These are phyloP conservation scores for Megaleporinus macrocephalus DNA, from an alignment of 2,113 vertebrate genomes.

Conservation along the genomic window DNA sequence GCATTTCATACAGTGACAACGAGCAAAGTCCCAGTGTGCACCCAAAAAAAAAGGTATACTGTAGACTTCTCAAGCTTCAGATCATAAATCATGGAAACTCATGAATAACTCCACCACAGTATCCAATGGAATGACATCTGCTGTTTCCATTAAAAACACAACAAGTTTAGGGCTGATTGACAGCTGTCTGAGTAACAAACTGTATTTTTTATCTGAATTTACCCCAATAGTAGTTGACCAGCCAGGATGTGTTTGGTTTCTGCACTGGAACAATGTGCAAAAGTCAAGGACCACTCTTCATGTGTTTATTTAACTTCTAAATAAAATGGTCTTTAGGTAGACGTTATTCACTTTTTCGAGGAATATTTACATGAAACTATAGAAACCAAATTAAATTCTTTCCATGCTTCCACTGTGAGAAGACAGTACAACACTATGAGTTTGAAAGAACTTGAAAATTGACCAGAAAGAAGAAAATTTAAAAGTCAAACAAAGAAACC, in stretches of 20 bases:
- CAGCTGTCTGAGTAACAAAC: neutral
- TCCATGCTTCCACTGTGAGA: too few relatives aligned
- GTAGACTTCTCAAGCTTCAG: neutral
- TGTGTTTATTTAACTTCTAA: too few relatives aligned
- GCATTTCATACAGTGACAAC: slow-evolving; percentile 25
- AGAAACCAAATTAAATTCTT: too few relatives aligned
- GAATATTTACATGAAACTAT: too few relatives aligned
- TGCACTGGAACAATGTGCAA: neutral
- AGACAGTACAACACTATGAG: too few relatives aligned
- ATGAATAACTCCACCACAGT: neutral
- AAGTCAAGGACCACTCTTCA: too few relatives aligned
- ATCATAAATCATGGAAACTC: neutral
- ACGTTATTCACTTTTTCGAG: too few relatives aligned
- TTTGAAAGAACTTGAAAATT: too few relatives aligned
- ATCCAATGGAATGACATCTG: neutral
- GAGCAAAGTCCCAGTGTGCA: slow-evolving; percentile 42
- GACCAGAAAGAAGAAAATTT: too few relatives aligned
- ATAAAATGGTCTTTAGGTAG: too few relatives aligned
- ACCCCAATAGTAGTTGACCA: neutral
- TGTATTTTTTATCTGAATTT: too few relatives aligned
- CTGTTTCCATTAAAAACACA: neutral
- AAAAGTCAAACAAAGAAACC: too few relatives aligned
- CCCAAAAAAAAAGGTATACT: neutral
- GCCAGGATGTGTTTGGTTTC: neutral
- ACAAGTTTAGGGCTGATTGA: neutral